Evolutionary conservation across 2,888 invertebrate species (phyloP).

Genomic region (Eupithecia vulgata): DNA sequence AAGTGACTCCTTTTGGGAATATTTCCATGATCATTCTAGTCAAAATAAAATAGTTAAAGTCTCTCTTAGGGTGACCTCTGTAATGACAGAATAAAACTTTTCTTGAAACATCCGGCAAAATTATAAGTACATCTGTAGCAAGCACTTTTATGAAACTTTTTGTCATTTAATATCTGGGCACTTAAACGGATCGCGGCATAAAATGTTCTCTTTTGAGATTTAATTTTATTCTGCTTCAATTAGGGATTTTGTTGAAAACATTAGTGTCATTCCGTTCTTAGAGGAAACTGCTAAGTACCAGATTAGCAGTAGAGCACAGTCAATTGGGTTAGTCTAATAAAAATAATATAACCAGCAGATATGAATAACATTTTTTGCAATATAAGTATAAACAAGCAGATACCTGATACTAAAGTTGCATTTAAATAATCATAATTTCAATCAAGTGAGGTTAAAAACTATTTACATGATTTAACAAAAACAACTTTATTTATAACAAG

Average conservation of each 20-base stretch:
- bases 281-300: neutral
- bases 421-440: neutral
- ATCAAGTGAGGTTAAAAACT: neutral
- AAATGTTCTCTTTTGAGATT: conserved; percentile 31
- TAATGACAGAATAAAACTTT: conserved; percentile 39
- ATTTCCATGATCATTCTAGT: too few species aligned
- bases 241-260: conserved; percentile 8
- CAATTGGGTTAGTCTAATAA: neutral
- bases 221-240: conserved; percentile 28
- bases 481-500: neutral
- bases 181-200: conserved; percentile 42
- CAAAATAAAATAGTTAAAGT: neutral
- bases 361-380: neutral
- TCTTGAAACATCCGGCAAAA: conserved; percentile 41
- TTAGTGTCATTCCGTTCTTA: neutral
- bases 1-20: too few species aligned
- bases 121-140: conserved; percentile 39
- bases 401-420: neutral
- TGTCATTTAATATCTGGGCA: conserved; percentile 45
- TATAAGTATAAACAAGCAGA: neutral
- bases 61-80: neutral
- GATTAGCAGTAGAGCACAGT: neutral
- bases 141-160: conserved; percentile 43
- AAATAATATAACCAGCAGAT: neutral
- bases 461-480: neutral